Base-by-base conservation (phyloP, 2,888 invertebrate species). In the Coleophora flavipennella region DNA sequence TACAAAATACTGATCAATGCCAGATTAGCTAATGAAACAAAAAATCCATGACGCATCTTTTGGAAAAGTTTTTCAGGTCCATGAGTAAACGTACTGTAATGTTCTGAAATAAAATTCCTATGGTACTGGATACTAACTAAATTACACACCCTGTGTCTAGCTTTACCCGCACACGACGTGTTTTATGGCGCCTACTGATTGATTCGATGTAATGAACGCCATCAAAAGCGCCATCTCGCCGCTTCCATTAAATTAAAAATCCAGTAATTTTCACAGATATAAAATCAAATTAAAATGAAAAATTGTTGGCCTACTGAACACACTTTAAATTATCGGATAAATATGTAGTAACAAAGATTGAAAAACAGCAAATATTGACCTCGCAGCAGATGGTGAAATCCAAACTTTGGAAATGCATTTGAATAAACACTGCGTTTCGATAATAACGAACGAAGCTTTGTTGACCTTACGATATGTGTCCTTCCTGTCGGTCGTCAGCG, bases 351-450 rank as follows among this genome's bases (percentile, higher is more conserved):
- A 63, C 67, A 67, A 59, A 62, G 54, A 58, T 67, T 57, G 59
- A 64, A 71, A 68, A 73, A 67, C 71, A 56, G 67, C 77, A 79
- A 83, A 81, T 81, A 81, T 83, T 81, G 81, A 83, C 80, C 80
- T 78, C 77, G 75, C 55, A 62, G 74, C 80, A 84, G 77, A 80
- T 84, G 81, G 79, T 64, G 81, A 79, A 81, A 81, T 63, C 50
- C 69, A 74, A 79, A 75, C 72, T 72, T 67, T 69, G 65, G 67
- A 70, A 67, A 68, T 79, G 79, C 84, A 83, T 81, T 81, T 83
- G 80, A 80, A 79, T 75, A 81, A 83, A 84, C 77, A 83, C 63
- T 62, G 70, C 60, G 64, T 58, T 64, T 70, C 66, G 75, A 78
- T 75, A 73, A 65, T 70, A 72, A 68, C 73, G 63, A 72, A 68